Evolutionary conservation across 1,140 invertebrate genomes (phyloP), one percentile per base, ranked within the genome.

Genomic region (Bactericera cockerelli): DNA sequence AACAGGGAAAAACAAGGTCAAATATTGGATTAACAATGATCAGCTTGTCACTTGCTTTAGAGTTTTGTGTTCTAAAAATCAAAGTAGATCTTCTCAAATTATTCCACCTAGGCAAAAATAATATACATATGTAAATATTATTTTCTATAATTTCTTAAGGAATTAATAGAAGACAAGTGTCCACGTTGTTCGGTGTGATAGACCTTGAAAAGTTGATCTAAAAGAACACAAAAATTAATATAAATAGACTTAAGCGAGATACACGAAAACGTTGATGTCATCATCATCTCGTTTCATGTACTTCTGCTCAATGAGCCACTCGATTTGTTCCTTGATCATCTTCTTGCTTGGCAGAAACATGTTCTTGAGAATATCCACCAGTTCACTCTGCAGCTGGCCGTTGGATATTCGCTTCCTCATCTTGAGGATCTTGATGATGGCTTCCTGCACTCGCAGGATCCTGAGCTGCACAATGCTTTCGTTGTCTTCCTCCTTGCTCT

Each of bases 281-380:
- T 94, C 89, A 66, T 97, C 93, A 72, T 97, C 93, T 63, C 96
- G 78, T 60, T 81, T 78, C 83, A 99, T 96, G 71, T 97, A 98
- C 72, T 97, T 96, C 70, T 98, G 89, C 75, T 99, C 95, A 65
- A 99, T 98, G 10, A 99, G 79, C 94, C 94, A 98, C 73, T 99
- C 95, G 28, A 98, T 84, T 76, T 98, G 95, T 76, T 99, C 94
- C 75, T 99, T 99, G 64, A 99, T 98, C 84, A 98, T 90, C 75
- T 98, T 98, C 75, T 96, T 96, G 61, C 92, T 94, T 26, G 96
- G 96, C 65, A 98, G 74, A 77, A 99, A 99, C 93, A 98, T 97
- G 71, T 98, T 97, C 74, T 97, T 98, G 56, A 99, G 76, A 72
- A 99, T 96, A 75, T 98, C 94, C 6, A 98, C 87, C 36, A 98